These are phyloP conservation scores for Ispidina picta DNA, from an alignment of 2,797 vertebrate species.

Conservation along the genomic window DNA sequence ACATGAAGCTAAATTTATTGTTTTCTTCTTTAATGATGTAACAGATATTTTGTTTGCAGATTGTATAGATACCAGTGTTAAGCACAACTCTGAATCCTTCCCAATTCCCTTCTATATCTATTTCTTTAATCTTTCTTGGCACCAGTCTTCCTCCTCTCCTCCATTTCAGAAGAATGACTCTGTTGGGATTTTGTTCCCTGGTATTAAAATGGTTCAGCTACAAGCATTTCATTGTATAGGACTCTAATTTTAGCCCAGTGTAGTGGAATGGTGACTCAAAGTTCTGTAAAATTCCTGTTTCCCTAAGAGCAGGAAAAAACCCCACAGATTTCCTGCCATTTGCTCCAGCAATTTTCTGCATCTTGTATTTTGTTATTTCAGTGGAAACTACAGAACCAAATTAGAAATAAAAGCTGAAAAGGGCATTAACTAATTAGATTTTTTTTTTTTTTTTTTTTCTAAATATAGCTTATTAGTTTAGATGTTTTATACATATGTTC, in stretches of 20 bases:
- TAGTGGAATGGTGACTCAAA: background rate
- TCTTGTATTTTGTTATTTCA: background rate
- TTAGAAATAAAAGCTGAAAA: background rate
- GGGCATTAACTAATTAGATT: background rate
- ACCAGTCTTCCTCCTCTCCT: background rate
- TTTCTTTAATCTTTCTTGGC: background rate
- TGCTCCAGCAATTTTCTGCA: background rate
- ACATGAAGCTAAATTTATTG: background rate
- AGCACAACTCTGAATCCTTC: background rate
- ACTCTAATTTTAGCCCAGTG: conserved; percentile 6
- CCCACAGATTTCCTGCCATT: background rate
- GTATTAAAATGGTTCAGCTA: background rate
- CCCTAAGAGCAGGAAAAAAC: background rate
- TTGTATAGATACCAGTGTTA: background rate
- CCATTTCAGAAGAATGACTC: background rate
- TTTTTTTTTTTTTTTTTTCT: background rate
- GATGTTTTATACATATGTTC: background rate
- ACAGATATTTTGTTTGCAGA: background rate
- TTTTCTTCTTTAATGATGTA: background rate
- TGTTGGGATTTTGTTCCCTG: background rate
- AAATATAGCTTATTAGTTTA: background rate
- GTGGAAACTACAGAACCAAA: background rate
- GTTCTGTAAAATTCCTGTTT: background rate
- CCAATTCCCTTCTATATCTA: background rate
- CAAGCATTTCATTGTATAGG: background rate